Conservation (phyloP, 2,113 vertebrate species). For the Anoplopoma fimbria region DNA sequence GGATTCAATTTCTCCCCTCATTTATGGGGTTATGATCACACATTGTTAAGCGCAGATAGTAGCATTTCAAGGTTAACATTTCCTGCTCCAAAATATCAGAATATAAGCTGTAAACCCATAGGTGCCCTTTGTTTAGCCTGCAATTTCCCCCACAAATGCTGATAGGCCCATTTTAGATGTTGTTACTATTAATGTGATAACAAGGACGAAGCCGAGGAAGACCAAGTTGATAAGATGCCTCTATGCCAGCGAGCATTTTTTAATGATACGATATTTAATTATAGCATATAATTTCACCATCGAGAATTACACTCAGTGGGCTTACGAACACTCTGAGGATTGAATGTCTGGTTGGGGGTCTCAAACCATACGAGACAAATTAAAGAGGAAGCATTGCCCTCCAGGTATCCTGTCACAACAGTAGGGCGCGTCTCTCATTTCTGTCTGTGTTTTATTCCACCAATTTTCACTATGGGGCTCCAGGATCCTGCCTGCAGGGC, state of each 20-base stretch:
- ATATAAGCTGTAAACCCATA: constrained; percentile 77
- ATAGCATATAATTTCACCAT: constrained; percentile 74
- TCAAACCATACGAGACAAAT: constrained; percentile 80
- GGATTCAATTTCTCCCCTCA: constrained; percentile 83
- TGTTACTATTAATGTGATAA: constrained; percentile 78
- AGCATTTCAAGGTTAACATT: constrained; percentile 82
- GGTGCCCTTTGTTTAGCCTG: constrained; percentile 76
- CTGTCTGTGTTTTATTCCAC: constrained; percentile 79
- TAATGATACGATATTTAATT: constrained; percentile 78
- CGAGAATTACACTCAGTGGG: constrained; percentile 75
- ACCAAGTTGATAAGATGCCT: constrained; percentile 70
- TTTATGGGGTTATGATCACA: constrained; percentile 79
- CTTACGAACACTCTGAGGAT: constrained; percentile 68
- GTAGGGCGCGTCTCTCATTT: constrained; percentile 70
- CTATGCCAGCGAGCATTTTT: constrained; percentile 52
- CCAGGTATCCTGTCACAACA: constrained; percentile 82
- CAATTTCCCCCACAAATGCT: constrained; percentile 50
- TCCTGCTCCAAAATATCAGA: constrained; percentile 74
- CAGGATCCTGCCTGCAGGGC: constrained; percentile 59
- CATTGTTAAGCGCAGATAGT: constrained; percentile 78
- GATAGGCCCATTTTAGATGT: constrained; percentile 71
- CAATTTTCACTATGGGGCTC: constrained; percentile 72
- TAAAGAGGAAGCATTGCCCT: constrained; percentile 80
- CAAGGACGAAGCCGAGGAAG: constrained; percentile 55
- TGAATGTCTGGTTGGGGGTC: constrained; percentile 76